Conservation (phyloP, 2,888 invertebrate genomes). For the Dermolepida albohirtum region DNA sequence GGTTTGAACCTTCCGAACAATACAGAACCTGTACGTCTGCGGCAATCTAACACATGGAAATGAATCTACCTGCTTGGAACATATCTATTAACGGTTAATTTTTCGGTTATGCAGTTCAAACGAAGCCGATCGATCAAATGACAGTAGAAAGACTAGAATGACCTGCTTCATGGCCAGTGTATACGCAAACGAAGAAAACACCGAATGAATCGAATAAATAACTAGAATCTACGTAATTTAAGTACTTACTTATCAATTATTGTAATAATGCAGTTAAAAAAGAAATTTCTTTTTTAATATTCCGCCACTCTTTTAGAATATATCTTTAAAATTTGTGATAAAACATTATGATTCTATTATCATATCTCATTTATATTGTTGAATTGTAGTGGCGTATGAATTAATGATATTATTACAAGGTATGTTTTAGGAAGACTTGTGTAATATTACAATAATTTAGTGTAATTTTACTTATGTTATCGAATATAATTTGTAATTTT, state of each 20-base stretch:
- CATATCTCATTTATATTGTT: slow-evolving; percentile 22
- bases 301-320: slow-evolving; percentile 16
- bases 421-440: too few species aligned
- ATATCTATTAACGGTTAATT: too few species aligned
- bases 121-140: too few species aligned
- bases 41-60: too few species aligned
- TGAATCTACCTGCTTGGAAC: too few species aligned
- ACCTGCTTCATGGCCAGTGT: slow-evolving; percentile 33
- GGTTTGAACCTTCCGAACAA: too few species aligned
- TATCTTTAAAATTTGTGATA: slow-evolving; percentile 32
- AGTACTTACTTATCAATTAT: slow-evolving; percentile 19
- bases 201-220: neutral
- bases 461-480: too few species aligned
- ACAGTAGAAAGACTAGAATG: slow-evolving; percentile 7
- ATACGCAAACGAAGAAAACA: slow-evolving; percentile 13
- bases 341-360: slow-evolving; percentile 2
- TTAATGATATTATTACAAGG: too few species aligned
- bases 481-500: too few species aligned
- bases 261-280: slow-evolving; percentile 3
- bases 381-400: slow-evolving; percentile 2
- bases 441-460: too few species aligned
- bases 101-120: too few species aligned
- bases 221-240: slow-evolving; percentile 23
- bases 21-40: too few species aligned
- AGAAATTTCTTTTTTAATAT: neutral